Conservation (phyloP, 2,797 vertebrate species). For the Poeciliopsis presidionis region DNA sequence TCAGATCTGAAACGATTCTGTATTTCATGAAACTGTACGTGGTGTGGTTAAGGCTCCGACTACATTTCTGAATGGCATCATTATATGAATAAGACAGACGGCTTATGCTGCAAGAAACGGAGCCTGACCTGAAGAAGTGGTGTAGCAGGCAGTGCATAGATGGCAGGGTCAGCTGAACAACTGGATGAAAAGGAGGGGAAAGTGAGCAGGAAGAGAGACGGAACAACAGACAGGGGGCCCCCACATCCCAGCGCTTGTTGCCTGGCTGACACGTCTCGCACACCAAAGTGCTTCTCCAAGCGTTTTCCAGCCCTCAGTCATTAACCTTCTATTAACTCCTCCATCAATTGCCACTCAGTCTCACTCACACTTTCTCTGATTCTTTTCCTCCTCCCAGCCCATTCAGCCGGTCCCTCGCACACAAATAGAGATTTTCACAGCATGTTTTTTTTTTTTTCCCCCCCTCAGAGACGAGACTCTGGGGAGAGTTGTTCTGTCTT, state of each 20-base stretch:
- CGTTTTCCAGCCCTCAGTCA: slow-evolving; percentile 79
- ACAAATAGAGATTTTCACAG: slow-evolving; percentile 40
- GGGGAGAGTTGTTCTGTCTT: slow-evolving; percentile 38
- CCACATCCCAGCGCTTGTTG: slow-evolving; percentile 73
- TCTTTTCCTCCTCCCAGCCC: slow-evolving; percentile 44
- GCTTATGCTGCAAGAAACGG: not conserved
- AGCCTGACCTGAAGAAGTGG: slow-evolving; percentile 11
- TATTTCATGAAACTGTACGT: not conserved
- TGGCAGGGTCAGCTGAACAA: slow-evolving; percentile 28
- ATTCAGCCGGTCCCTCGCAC: slow-evolving; percentile 26
- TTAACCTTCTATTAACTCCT: slow-evolving; percentile 85
- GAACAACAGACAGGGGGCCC: slow-evolving; percentile 40
- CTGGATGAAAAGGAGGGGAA: slow-evolving; percentile 35
- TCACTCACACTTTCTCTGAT: slow-evolving; percentile 52
- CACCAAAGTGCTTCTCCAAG: slow-evolving; percentile 81
- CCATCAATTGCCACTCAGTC: slow-evolving; percentile 77
- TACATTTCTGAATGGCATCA: not conserved
- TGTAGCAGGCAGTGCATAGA: slow-evolving; percentile 19
- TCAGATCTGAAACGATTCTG: not conserved
- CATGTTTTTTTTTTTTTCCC: slow-evolving; percentile 10
- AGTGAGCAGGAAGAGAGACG: slow-evolving; percentile 3
- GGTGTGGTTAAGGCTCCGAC: not conserved
- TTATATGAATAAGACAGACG: not conserved
- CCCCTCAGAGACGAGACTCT: slow-evolving; percentile 35
- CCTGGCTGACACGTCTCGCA: slow-evolving; percentile 76